Base-by-base conservation (phyloP, 2,113 vertebrate genomes). In the Leucoraja erinaceus region DNA sequence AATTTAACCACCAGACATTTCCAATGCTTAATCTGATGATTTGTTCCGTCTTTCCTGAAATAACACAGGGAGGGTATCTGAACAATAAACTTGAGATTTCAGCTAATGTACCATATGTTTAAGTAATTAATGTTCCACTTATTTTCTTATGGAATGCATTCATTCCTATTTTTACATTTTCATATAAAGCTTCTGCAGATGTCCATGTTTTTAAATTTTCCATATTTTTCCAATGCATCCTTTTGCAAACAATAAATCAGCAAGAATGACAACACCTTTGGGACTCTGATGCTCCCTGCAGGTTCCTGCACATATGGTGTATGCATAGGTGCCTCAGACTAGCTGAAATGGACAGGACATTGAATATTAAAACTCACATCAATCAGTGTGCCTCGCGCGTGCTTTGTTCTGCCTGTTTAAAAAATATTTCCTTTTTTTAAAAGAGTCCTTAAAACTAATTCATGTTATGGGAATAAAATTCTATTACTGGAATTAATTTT, bases 241-340 rank as follows among this genome's bases (percentile, higher is more conserved):
- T 84, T 18, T 18, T 78, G 54, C 31, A 77, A 66, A 47, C 61
- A 93, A 91, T 63, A 91, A 90, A 93, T 90, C 68, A 63, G 70
- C 16, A 76, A 78, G 22, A 90, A n/a, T 72, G 92, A 93, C 70
- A 93, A 81, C 81, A 66, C 63, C 76, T 61, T n/a, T 18, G 74
- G 93, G 88, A 86, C 61, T 5, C 54, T 8, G 7, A 76, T 25
- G 31, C 20, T 93, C 93, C 93, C 90, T 31, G 14, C 63, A 93
- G 70, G 86, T 68, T 61, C 31, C 28, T 12, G n/a, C 56, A 93
- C 93, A 93, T 76, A 90, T 86, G 74, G 81, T 90, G 72, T 68
- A 77, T 78, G 79, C 68, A 90, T 93, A 93, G 28, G 83, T 3
- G 90, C 68, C 20, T 22, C 68, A 63, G 3, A 72, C 63, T 16